phyloP scores from a whole-genome alignment of 2,888 invertebrate genomes.

The Nemoura dubitans region DNA sequence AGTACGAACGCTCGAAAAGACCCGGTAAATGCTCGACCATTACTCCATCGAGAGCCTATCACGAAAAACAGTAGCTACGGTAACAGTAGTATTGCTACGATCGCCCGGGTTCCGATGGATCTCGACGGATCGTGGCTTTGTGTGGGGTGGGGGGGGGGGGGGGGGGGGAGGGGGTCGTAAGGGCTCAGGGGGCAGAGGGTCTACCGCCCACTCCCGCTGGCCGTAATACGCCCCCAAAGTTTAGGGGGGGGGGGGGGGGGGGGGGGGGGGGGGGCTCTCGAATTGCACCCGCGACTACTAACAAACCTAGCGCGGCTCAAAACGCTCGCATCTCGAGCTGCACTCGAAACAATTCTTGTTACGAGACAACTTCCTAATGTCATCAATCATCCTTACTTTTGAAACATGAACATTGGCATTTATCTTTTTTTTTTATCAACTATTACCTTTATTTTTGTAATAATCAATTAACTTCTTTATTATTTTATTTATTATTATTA shows the following conservation, averaged over 20 bases:
- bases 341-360: background rate
- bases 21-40: background rate
- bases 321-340: background rate
- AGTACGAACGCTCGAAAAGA: background rate
- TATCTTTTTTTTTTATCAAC: conserved; percentile 56
- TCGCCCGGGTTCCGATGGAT: background rate
- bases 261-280: background rate
- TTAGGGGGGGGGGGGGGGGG: background rate
- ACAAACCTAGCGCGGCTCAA: background rate
- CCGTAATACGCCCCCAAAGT: background rate
- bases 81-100: background rate
- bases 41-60: background rate
- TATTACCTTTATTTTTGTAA: conserved; percentile 56
- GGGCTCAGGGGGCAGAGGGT: no score
- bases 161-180: background rate
- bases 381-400: conserved; percentile 55
- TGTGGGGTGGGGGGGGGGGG: background rate
- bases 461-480: conserved; percentile 47
- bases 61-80: background rate
- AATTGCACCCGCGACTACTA: background rate
- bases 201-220: no score
- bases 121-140: background rate
- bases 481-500: conserved; percentile 56
- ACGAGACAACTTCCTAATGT: background rate
- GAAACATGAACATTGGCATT: conserved; percentile 58